Conservation (phyloP, 1,140 invertebrate genomes). For the Dreissena polymorpha region DNA sequence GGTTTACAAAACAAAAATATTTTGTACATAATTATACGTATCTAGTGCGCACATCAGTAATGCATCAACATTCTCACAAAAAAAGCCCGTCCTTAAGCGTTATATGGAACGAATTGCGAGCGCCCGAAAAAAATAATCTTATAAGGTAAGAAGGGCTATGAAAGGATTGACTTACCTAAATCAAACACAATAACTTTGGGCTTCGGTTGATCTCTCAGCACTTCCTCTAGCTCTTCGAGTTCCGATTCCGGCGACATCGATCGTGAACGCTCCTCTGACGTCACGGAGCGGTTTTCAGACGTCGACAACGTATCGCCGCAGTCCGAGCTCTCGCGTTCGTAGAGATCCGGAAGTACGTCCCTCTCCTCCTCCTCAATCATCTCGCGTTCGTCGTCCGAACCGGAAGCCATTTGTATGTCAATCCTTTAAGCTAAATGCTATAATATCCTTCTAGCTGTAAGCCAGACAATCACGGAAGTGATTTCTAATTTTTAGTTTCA, state of each 20-base stretch:
- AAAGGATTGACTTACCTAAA: slow-evolving; percentile 39
- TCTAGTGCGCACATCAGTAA: too few relatives aligned
- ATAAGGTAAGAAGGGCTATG: too few relatives aligned
- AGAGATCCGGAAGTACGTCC: slow-evolving; percentile 39
- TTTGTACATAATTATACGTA: too few relatives aligned
- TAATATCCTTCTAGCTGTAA: too few relatives aligned
- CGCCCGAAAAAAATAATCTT: too few relatives aligned
- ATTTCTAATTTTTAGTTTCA: too few relatives aligned
- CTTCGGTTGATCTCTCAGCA: slow-evolving; percentile 42
- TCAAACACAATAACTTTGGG: slow-evolving; percentile 54
- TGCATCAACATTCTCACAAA: too few relatives aligned
- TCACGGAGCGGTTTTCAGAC: slow-evolving; percentile 41
- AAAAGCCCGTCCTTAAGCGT: too few relatives aligned
- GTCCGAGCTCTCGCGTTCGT: slow-evolving; percentile 48
- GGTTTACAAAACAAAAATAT: too few relatives aligned
- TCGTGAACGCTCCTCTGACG: slow-evolving; percentile 50
- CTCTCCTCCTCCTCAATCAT: slow-evolving; percentile 44
- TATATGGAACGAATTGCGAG: too few relatives aligned
- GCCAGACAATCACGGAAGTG: too few relatives aligned
- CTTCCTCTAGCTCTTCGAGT: slow-evolving; percentile 34
- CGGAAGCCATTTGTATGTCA: slow-evolving; percentile 18
- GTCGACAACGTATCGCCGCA: slow-evolving; percentile 34
- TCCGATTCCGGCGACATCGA: slow-evolving; percentile 47
- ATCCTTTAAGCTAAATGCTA: too few relatives aligned
- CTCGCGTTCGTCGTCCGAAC: slow-evolving; percentile 26